These are phyloP conservation scores for Thalassoma bifasciatum DNA, from an alignment of 2,113 vertebrate genomes.

Conservation along the genomic window DNA sequence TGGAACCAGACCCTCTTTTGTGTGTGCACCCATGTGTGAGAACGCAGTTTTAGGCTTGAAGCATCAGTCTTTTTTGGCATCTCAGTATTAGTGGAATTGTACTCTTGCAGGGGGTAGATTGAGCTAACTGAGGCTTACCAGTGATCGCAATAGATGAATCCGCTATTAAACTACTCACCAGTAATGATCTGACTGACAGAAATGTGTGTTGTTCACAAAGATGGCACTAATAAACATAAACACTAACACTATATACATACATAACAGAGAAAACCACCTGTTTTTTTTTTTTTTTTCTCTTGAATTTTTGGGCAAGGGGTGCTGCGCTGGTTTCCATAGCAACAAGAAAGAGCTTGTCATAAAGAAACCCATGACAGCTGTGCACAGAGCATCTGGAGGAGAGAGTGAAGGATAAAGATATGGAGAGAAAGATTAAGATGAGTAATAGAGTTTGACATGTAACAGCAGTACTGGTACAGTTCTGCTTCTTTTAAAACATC, in stretches of 20 bases:
- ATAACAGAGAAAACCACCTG: constrained; percentile 21
- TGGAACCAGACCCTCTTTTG: not conserved
- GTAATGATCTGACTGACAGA: not conserved
- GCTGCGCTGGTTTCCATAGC: constrained; percentile 58
- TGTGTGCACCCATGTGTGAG: not conserved
- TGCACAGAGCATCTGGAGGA: constrained; percentile 16
- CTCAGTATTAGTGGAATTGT: not conserved
- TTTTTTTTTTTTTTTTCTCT: constrained; percentile 25
- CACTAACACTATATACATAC: not conserved
- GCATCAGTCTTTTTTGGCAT: not conserved
- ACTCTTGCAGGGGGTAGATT: not conserved
- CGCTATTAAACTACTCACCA: not conserved
- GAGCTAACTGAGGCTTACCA: not conserved
- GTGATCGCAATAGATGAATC: not conserved
- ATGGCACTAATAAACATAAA: not conserved
- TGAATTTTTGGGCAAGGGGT: too few relatives aligned
- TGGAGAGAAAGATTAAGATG: not conserved
- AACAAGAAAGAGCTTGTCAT: constrained; percentile 55
- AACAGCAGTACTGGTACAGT: too few relatives aligned
- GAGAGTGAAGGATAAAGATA: constrained; percentile 18
- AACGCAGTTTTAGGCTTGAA: not conserved
- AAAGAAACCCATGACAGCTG: constrained; percentile 50
- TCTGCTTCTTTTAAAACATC: too few relatives aligned
- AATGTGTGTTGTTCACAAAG: not conserved
- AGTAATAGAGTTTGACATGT: too few relatives aligned